These are phyloP conservation scores for Byasa hedistus DNA, from an alignment of 2,888 invertebrate genomes.

Conservation along the genomic window DNA sequence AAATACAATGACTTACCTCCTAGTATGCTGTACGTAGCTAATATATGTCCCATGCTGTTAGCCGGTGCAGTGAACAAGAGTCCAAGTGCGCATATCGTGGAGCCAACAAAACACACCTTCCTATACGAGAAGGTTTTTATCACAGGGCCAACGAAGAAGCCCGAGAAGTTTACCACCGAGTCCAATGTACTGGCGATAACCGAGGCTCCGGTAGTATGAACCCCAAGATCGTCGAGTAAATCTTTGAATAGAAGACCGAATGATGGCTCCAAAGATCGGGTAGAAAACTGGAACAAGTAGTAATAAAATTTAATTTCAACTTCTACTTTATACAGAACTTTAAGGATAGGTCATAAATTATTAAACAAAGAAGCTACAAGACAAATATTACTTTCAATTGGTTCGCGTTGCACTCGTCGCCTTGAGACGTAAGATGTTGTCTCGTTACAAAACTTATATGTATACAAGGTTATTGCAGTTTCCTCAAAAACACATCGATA, in stretches of 20 bases:
- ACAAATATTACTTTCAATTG: no score
- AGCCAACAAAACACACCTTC: slow-evolving; percentile 84
- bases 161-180: slow-evolving; percentile 88
- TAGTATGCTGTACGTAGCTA: slow-evolving; percentile 86
- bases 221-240: slow-evolving; percentile 83
- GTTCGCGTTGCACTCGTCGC: no score
- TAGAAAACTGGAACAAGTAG: slow-evolving; percentile 83
- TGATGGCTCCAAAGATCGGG: slow-evolving; percentile 89
- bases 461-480: no score
- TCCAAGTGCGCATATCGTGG: slow-evolving; percentile 83
- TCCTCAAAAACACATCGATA: no score
- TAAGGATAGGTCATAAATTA: no score
- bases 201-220: slow-evolving; percentile 87
- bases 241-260: slow-evolving; percentile 90
- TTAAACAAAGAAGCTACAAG: no score
- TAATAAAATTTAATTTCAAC: no score
- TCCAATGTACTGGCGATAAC: slow-evolving; percentile 88
- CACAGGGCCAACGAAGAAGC: slow-evolving; percentile 87
- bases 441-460: no score
- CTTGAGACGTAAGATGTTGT: no score
- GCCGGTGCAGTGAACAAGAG: slow-evolving; percentile 85
- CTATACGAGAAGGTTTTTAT: slow-evolving; percentile 87
- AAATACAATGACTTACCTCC: slow-evolving; percentile 79
- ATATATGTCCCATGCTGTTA: slow-evolving; percentile 84
- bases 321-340: no score